Conservation (phyloP, 2,888 invertebrate species). For the Zhuqinia jingwanae region DNA sequence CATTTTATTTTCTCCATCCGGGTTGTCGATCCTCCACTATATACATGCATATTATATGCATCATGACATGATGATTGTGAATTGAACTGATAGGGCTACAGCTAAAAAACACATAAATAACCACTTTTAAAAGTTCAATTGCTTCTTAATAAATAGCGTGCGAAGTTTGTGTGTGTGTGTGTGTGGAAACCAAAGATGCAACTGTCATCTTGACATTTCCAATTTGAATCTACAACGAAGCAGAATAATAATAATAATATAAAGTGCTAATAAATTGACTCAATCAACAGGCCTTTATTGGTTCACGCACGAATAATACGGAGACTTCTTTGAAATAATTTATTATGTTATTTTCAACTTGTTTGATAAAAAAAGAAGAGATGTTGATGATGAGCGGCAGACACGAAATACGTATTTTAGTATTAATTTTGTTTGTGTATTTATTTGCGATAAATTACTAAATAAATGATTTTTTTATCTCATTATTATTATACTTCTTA, state of each 20-base stretch:
- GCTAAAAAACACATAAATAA: slow-evolving; percentile 17
- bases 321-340: background rate
- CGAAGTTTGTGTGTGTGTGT: background rate
- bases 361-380: background rate
- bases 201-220: slow-evolving; percentile 63
- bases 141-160: background rate
- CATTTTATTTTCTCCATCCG: slow-evolving; percentile 35
- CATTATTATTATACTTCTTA: slow-evolving; percentile 31
- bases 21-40: slow-evolving; percentile 58
- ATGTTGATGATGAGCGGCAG: background rate
- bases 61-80: background rate
- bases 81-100: slow-evolving; percentile 13
- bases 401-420: background rate
- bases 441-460: slow-evolving; percentile 27
- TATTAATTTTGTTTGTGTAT: background rate
- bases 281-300: slow-evolving; percentile 31
- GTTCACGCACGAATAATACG: no score
- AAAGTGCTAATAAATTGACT: slow-evolving; percentile 53
- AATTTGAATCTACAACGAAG: slow-evolving; percentile 54
- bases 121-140: background rate
- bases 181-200: slow-evolving; percentile 13
- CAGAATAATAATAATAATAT: slow-evolving; percentile 16
- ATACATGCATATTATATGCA: no score
- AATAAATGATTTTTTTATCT: slow-evolving; percentile 44
- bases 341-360: slow-evolving; percentile 23